Evolutionary conservation across 1,140 invertebrate genomes (phyloP), one percentile per base, ranked within the genome.

Genomic region (Ruditapes philippinarum): DNA sequence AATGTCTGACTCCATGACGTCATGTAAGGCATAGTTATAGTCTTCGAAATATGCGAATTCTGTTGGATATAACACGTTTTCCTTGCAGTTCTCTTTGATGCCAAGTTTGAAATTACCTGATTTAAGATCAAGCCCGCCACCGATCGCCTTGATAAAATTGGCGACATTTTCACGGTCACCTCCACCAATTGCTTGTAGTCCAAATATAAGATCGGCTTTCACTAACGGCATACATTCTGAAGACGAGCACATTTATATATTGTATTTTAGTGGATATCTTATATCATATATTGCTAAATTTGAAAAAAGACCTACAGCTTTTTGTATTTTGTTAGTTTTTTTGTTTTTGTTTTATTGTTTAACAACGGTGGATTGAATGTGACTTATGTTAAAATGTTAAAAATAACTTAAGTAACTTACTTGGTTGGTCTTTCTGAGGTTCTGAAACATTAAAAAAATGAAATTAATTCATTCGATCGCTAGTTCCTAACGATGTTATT

Each of bases 31-130:
- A 1, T 12, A n/a, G 17, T 7, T 42, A 0, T 0, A 83, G 7
- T 45, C 45, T 4, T 38, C 33, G 17, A 4, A 25, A 51, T 28
- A 19, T 42, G 17, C 36, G 38, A 28, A 83, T 25, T 83, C 31
- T 7, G 22, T 22, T 0, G 36, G 40, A 0, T 36, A n/a, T 2
- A 70, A 25, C 0, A 22, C 12, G 11, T 45, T 33, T 9, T 74
- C 9, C 12, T n/a, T 42, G 31, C 82, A 85, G 17, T 25, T 49
- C 49, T 85, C 82, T n/a, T 19, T 36, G 0, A 74, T 28, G 3
- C 68, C 82, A 51, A 85, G 19, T 54, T 28, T 36, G 36, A 73
- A n/a, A 22, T 85, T 74, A 0, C 36, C 70, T 7, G 65, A 73
- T 19, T 31, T 33, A 2, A 38, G 22, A 40, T 62, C 33, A 12